Percentiles rank a stretch among this genome's conserved stretches.
phyloP scores from a whole-genome alignment of 2,113 vertebrate genomes.

The Zeus faber region DNA sequence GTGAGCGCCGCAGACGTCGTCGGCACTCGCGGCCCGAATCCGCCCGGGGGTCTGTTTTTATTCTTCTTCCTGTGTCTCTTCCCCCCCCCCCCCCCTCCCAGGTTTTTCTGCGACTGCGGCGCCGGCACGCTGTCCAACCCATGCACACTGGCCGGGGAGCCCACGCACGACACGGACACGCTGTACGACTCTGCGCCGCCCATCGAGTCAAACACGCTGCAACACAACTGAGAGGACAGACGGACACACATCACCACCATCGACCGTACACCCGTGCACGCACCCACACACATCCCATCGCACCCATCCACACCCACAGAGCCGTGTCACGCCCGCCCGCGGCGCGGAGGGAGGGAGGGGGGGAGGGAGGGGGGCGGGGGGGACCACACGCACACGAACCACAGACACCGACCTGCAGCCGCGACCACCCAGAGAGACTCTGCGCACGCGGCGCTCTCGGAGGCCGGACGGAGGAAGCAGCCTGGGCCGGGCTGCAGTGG shows the following conservation, averaged over 20 bases:
- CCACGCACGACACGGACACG: constrained; percentile 98
- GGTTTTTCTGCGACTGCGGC: constrained; percentile 99
- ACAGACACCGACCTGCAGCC: constrained; percentile 50
- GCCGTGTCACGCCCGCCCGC: too few species aligned
- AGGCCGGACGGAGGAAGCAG: constrained; percentile 54
- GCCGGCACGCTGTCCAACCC: constrained; percentile 98
- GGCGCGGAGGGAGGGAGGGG: too few species aligned
- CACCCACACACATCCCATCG: constrained; percentile 42
- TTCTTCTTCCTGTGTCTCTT: not conserved
- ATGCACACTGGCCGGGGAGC: constrained; percentile 98
- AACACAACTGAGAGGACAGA: constrained; percentile 89
- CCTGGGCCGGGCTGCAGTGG: constrained; percentile 33
- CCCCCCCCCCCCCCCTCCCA: constrained; percentile 37
- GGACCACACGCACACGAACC: constrained; percentile 23
- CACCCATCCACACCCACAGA: constrained; percentile 38
- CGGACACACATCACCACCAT: constrained; percentile 51
- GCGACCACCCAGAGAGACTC: constrained; percentile 62
- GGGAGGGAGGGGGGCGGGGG: not conserved
- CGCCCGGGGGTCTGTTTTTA: too few species aligned
- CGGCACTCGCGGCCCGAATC: too few species aligned
- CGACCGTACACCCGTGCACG: constrained; percentile 29
- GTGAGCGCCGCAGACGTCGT: too few species aligned
- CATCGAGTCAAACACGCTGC: constrained; percentile 99
- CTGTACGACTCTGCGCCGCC: constrained; percentile 99
- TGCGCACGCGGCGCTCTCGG: constrained; percentile 54